Percentiles rank a stretch among this genome's conserved stretches.
Evolutionary conservation across 2,113 vertebrate species (phyloP).

Genomic region (Theristicus caerulescens): DNA sequence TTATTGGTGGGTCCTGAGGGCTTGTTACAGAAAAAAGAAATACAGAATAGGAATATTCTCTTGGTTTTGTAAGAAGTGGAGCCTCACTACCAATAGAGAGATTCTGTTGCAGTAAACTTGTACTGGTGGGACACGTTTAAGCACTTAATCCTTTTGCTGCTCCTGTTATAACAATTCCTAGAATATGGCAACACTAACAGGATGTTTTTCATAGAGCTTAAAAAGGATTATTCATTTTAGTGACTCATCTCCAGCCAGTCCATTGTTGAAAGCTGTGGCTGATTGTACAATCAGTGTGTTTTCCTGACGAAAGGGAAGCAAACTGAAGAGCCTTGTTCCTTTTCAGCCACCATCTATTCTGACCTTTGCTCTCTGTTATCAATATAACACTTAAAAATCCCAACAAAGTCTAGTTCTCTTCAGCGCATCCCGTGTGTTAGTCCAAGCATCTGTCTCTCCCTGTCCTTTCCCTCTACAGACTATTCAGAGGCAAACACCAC

Average conservation of each 20-base stretch:
- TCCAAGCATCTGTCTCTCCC: neutral
- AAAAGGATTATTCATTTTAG: slow-evolving; percentile 47
- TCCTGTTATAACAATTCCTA: slow-evolving; percentile 58
- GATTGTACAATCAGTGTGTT: neutral
- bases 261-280: slow-evolving; percentile 14
- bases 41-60: neutral
- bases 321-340: neutral
- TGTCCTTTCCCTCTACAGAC: neutral
- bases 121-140: slow-evolving; percentile 28
- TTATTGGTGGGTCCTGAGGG: neutral
- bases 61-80: neutral
- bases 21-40: neutral
- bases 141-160: slow-evolving; percentile 42
- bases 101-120: slow-evolving; percentile 14
- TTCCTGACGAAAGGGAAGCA: slow-evolving; percentile 23
- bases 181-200: slow-evolving; percentile 52
- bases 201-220: slow-evolving; percentile 62
- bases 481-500: neutral
- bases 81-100: neutral
- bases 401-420: neutral
- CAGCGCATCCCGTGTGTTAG: neutral
- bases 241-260: slow-evolving; percentile 55
- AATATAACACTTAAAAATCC: neutral
- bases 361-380: neutral
- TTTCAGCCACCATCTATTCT: neutral